These are phyloP conservation scores for Malurus leucopterus DNA, from an alignment of 2,797 vertebrate genomes.

Conservation along the genomic window DNA sequence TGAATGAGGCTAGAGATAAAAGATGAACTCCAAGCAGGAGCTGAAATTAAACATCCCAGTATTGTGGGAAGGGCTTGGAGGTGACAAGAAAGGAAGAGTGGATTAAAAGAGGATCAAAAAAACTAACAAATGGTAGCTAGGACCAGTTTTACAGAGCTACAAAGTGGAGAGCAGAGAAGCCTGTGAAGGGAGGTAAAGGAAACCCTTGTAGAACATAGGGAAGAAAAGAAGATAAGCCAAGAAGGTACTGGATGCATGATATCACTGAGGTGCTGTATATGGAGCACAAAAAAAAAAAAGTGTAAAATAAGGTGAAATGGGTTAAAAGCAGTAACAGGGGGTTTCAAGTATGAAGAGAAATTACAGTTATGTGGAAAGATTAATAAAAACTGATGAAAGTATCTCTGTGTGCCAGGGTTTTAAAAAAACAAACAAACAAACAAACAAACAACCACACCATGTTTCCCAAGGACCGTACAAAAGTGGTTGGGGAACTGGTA, in stretches of 20 bases:
- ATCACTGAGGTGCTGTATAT: background rate
- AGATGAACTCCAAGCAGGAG: background rate
- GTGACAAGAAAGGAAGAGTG: background rate
- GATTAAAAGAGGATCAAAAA: background rate
- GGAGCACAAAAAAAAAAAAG: background rate
- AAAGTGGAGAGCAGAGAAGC: background rate
- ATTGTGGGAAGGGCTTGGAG: background rate
- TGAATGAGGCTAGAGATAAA: background rate
- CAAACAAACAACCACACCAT: no score
- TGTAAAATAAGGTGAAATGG: background rate
- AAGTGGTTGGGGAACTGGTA: background rate
- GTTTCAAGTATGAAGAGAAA: background rate
- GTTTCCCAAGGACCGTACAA: background rate
- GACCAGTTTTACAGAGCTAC: background rate
- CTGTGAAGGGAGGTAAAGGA: background rate
- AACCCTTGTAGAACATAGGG: background rate
- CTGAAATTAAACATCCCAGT: background rate
- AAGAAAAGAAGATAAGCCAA: background rate
- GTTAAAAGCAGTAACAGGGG: background rate
- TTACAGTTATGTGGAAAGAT: background rate
- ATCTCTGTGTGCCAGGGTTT: fast-evolving
- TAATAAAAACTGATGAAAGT: background rate
- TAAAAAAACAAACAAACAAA: no score
- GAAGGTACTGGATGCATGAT: background rate
- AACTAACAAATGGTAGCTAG: background rate